These are phyloP conservation scores for Steinernema khuongi DNA, from an alignment of 1,140 invertebrate species.

Conservation along the genomic window DNA sequence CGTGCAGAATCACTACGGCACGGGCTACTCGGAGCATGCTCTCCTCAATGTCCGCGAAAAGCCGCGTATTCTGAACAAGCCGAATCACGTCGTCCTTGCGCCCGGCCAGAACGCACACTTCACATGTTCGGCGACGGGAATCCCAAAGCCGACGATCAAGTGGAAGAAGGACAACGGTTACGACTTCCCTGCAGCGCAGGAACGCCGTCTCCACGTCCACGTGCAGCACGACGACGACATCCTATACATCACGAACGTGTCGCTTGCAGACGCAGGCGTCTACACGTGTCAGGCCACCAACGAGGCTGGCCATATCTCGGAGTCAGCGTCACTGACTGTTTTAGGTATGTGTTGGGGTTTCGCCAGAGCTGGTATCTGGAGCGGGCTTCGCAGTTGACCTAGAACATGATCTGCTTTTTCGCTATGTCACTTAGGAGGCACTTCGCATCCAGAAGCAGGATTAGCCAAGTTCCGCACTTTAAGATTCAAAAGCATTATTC, in stretches of 20 bases:
- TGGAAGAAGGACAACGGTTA: slow-evolving; percentile 86
- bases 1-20: slow-evolving; percentile 20
- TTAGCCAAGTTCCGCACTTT: too few species aligned
- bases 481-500: too few species aligned
- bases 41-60: not conserved
- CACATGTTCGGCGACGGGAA: slow-evolving; percentile 81
- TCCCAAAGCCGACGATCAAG: slow-evolving; percentile 78
- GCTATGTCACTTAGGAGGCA: too few species aligned
- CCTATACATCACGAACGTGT: slow-evolving; percentile 84
- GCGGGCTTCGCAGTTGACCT: too few species aligned
- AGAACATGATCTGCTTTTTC: too few species aligned
- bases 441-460: too few species aligned
- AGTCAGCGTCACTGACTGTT: slow-evolving; percentile 81
- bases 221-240: slow-evolving; percentile 72
- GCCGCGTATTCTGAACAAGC: slow-evolving; percentile 5
- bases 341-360: slow-evolving; percentile 67
- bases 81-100: slow-evolving; percentile 62
- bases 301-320: slow-evolving; percentile 74
- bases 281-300: slow-evolving; percentile 91
- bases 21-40: slow-evolving; percentile 13
- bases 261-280: slow-evolving; percentile 76
- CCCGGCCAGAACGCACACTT: slow-evolving; percentile 78
- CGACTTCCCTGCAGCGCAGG: slow-evolving; percentile 86
- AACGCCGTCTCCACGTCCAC: slow-evolving; percentile 83
- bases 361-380: too few species aligned